Percentiles rank a stretch among this genome's conserved stretches.
phyloP scores from a whole-genome alignment of 2,888 invertebrate species.

The Serripes groenlandicus region DNA sequence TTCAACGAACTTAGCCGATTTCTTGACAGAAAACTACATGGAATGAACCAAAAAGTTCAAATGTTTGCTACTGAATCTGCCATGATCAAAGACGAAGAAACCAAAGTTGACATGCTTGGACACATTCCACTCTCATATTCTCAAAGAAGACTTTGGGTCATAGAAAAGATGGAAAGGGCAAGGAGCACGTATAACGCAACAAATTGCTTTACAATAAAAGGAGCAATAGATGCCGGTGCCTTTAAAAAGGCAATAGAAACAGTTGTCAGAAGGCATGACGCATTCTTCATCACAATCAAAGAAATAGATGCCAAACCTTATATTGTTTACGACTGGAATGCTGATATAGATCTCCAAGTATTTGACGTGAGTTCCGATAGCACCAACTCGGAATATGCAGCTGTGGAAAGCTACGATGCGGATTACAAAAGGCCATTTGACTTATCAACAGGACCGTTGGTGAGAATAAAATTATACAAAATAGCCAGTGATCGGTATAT shows the following conservation, averaged over 20 bases:
- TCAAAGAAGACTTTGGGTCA: constrained; percentile 8
- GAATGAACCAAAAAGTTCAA: not conserved
- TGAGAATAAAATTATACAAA: constrained; percentile 14
- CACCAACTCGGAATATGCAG: not conserved
- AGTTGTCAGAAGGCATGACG: not conserved
- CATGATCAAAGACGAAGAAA: not conserved
- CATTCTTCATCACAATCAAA: constrained; percentile 7
- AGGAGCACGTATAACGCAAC: not conserved
- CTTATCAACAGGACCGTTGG: constrained; percentile 19
- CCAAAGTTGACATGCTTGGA: not conserved
- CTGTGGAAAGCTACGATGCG: constrained; percentile 5
- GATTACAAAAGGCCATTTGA: constrained; percentile 33
- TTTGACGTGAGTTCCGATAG: not conserved
- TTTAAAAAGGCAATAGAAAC: constrained; percentile 3
- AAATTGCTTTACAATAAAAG: not conserved
- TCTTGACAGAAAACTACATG: not conserved
- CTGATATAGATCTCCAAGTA: not conserved
- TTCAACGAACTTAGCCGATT: constrained; percentile 5
- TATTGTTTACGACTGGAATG: not conserved
- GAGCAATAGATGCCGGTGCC: not conserved
- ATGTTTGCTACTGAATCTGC: not conserved
- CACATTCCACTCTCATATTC: constrained; percentile 8
- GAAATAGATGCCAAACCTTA: not conserved
- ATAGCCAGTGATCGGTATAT: not conserved
- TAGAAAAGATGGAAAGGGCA: constrained; percentile 5